Percentiles rank a stretch among this genome's conserved stretches.
phyloP scores from a whole-genome alignment of 2,888 invertebrate genomes.

The Magallana nippona region DNA sequence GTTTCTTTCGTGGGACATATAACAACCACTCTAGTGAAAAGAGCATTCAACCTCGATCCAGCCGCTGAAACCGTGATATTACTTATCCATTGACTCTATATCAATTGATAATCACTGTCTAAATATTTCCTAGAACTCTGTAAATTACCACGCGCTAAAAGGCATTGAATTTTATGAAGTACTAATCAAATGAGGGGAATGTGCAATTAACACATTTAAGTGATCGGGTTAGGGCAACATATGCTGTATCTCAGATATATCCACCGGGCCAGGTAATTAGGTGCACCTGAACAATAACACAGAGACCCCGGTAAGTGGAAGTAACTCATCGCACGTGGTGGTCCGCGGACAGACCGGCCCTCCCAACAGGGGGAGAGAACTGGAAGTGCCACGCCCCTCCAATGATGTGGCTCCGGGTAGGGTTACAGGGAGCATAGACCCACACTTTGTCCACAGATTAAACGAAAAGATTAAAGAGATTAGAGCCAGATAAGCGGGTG shows the following conservation, averaged over 20 bases:
- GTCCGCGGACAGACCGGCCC: not conserved
- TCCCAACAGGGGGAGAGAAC: not conserved
- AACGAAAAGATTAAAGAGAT: slow-evolving; percentile 32
- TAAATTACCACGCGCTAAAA: not conserved
- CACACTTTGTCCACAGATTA: slow-evolving; percentile 30
- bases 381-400: not conserved
- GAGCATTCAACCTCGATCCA: not conserved
- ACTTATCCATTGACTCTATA: slow-evolving; percentile 1
- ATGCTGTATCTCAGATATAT: not conserved
- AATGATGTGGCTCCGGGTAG: not conserved
- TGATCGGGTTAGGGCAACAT: not conserved
- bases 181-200: not conserved
- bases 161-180: not conserved
- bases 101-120: slow-evolving; percentile 4
- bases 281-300: not conserved
- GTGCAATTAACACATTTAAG: not conserved
- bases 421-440: slow-evolving; percentile 1
- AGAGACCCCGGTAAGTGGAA: not conserved
- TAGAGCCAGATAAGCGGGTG: slow-evolving; percentile 7
- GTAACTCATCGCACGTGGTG: not conserved
- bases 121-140: not conserved
- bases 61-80: not conserved
- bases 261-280: not conserved
- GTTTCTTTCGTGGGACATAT: too few species aligned
- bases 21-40: too few species aligned